Base-by-base conservation (phyloP, 2,113 vertebrate genomes). In the Mirounga angustirostris region DNA sequence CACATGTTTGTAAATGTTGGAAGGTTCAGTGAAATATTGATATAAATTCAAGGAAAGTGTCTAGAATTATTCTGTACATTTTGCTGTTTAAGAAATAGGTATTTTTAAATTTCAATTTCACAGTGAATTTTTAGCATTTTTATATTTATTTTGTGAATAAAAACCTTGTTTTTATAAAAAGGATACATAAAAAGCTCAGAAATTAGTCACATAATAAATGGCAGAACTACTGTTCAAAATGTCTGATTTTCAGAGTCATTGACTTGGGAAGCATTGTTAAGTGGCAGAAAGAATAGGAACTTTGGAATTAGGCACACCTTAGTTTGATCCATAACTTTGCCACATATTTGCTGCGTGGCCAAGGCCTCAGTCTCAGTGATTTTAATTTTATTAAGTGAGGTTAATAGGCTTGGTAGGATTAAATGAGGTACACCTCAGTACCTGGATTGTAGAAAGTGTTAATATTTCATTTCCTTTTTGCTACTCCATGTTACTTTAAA, bases 121-220 rank as follows among this genome's bases (percentile, higher is more conserved):
- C 22, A 30, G 52, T 71, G 40, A 89, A 63, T 89, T 89, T 88
- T 91, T 91, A 91, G 43, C 2, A 21, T 79, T 96, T 97, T 94
- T 79, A 67, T 40, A 54, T 90, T 81, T 73, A 15, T 73, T 93
- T 94, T 91, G 30, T 95, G 21, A 95, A 28, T 54, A 79, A 26
- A 82, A 58, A 86, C 21, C 22, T 89, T 81, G 7, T 95, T 92
- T 97, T 96, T 69, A 15, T 86, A 89, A 84, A 91, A 79, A 52
- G 59, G 26, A 30, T n/a, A 74, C 56, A 22, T 36, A 46, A 33
- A 46, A 85, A 80, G 18, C 28, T 78, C 74, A 86, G 56, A 82
- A 83, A 63, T 96, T n/a, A 82, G 59, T 89, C 13, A 11, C 40
- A n/a, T 21, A 30, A 52, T 61, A 56, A 61, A 16, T 69, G 81